Conservation (phyloP, 1,140 invertebrate species). For the Spodoptera frugiperda region DNA sequence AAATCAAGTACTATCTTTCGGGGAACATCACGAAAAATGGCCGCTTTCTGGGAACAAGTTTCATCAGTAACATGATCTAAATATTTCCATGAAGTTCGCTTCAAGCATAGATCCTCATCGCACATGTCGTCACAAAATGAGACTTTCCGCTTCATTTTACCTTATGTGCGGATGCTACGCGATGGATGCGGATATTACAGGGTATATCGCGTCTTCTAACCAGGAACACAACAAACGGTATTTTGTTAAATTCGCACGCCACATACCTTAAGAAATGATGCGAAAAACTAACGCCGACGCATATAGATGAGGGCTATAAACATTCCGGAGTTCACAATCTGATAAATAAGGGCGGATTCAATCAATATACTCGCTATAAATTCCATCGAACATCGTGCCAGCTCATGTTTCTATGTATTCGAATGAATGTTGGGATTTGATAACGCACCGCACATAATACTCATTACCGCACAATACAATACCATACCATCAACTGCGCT, state of each 20-base stretch:
- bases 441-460: slow-evolving; percentile 5
- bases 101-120: slow-evolving; percentile 26
- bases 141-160: slow-evolving; percentile 31
- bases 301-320: slow-evolving; percentile 34
- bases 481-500: background rate
- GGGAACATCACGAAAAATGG: slow-evolving; percentile 15
- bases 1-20: slow-evolving; percentile 11
- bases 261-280: slow-evolving; percentile 16
- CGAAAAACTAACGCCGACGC: slow-evolving; percentile 26
- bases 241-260: slow-evolving; percentile 10
- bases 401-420: background rate
- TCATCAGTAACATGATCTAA: slow-evolving; percentile 30
- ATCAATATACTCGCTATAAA: slow-evolving; percentile 5
- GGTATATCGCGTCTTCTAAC: slow-evolving; percentile 6
- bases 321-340: slow-evolving; percentile 16
- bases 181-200: slow-evolving; percentile 35
- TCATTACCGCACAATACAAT: slow-evolving; percentile 9
- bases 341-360: background rate
- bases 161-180: slow-evolving; percentile 22
- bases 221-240: slow-evolving; percentile 9
- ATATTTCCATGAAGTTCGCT: slow-evolving; percentile 36
- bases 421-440: slow-evolving; percentile 9
- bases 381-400: background rate
- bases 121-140: slow-evolving; percentile 26
- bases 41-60: slow-evolving; percentile 12